Base-by-base conservation (phyloP, 2,888 invertebrate species). In the Charanyca ferruginea region DNA sequence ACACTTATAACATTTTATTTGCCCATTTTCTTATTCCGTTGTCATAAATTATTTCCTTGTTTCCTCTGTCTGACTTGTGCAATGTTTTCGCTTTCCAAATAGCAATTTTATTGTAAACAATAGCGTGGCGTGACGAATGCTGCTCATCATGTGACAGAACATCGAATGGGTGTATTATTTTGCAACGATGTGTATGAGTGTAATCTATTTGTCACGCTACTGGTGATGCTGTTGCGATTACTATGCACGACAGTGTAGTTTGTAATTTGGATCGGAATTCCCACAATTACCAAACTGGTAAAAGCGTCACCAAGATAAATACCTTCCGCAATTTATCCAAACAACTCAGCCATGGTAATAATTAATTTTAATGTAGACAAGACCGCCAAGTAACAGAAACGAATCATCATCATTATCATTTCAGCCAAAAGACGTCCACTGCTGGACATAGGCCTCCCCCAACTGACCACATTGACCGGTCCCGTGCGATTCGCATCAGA, bases 41-140 rank as follows among this genome's bases (percentile, higher is more conserved):
- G 7, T 61, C 63, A 65, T 54, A 49, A 54, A 62, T 58, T 18
- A 62, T 71, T 80, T 69, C 61, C 73, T 49, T 23, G 32, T 59
- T 72, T 71, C 60, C 57, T 47, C 54, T 55, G 55, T 57, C 65
- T 52, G 57, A 55, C 62, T 80, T 78, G 61, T 69, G 73, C 71
- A 80, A 80, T 72, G 70, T 73, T 74, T 57, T 77, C 71, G 68
- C 82, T 82, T 80, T 79, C 79, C 63, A 69, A 79, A 79, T 68
- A 63, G 66, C 82, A 75, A 80, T 80, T 79, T 73, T 66, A 65
- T 66, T 73, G 77, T 77, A 68, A 66, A 71, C 82, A 85, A 81
- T 83, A 77, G 70, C 44, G n/a, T 78, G 70, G 84, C 85, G 83
- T 87, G 85, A 87, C 87, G 79, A 78, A 74, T 66, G 32, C 55